Conservation (phyloP, 1,140 invertebrate species). For the Platyscapa corneri region DNA sequence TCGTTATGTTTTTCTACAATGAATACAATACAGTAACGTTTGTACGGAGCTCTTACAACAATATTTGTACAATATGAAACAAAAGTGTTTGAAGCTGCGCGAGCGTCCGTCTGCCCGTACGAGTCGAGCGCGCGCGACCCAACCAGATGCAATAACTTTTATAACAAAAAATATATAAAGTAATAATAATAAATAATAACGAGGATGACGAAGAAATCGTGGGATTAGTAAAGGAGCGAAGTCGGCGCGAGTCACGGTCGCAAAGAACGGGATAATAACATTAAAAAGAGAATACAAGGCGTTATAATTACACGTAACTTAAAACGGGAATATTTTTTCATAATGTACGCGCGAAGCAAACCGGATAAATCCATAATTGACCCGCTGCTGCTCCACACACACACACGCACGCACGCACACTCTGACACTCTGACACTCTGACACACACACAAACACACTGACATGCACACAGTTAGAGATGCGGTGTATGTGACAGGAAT, state of each 20-base stretch:
- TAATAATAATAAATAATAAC: conserved; percentile 33
- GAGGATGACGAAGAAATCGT: neutral
- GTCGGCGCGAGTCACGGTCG: neutral
- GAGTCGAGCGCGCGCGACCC: neutral
- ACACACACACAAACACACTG: no score
- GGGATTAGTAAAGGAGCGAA: neutral
- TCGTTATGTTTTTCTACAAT: conserved; percentile 73
- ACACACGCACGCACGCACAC: no score
- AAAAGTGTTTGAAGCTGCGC: conserved; percentile 31
- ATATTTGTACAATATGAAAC: conserved; percentile 73
- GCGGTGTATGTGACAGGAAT: conserved; percentile 16
- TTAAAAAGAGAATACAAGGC: neutral
- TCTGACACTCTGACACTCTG: no score
- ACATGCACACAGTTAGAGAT: no score
- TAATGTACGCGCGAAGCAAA: conserved; percentile 57
- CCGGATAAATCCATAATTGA: conserved; percentile 27
- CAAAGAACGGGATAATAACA: neutral
- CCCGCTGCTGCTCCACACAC: neutral
- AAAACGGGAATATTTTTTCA: conserved; percentile 69
- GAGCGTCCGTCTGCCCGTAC: neutral
- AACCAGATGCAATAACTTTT: conserved; percentile 73
- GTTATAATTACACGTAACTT: conserved; percentile 41
- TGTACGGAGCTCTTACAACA: conserved; percentile 73
- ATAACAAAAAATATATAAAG: conserved; percentile 60
- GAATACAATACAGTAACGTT: conserved; percentile 67